A percentile compares a stretch with the other conserved stretches of the same genome.
phyloP scores from a whole-genome alignment of 2,113 vertebrate genomes.

The Lipotes vexillifer region DNA sequence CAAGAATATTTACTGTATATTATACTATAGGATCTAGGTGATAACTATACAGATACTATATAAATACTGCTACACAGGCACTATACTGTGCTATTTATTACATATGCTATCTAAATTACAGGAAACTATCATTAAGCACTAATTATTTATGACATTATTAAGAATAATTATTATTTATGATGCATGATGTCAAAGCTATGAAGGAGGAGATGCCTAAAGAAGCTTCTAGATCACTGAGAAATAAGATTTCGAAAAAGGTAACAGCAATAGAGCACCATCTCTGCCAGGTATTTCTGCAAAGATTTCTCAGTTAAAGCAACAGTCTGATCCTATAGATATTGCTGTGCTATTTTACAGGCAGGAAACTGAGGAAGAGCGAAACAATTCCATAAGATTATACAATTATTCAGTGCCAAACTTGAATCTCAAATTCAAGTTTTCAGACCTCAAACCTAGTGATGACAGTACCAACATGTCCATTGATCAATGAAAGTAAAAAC shows the following conservation, averaged over 20 bases:
- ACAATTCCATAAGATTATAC: not conserved
- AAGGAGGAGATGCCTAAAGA: not conserved
- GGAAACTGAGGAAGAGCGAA: not conserved
- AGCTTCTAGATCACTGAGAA: not conserved
- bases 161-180: not conserved
- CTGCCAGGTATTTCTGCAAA: not conserved
- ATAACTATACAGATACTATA: not conserved
- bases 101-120: not conserved
- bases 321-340: not conserved
- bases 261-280: not conserved
- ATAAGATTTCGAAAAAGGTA: not conserved
- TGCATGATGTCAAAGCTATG: not conserved
- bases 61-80: not conserved
- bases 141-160: not conserved
- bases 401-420: not conserved
- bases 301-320: not conserved
- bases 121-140: not conserved
- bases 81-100: not conserved
- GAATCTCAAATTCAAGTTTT: not conserved
- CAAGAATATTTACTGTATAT: not conserved
- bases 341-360: not conserved
- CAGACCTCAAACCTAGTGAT: not conserved
- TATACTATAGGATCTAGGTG: not conserved
- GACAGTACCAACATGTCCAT: not conserved
- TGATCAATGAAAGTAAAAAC: not conserved